Percentiles rank a stretch among this genome's conserved stretches.
phyloP scores from a whole-genome alignment of 1,140 invertebrate genomes.

The Aphelinus atriplicis region DNA sequence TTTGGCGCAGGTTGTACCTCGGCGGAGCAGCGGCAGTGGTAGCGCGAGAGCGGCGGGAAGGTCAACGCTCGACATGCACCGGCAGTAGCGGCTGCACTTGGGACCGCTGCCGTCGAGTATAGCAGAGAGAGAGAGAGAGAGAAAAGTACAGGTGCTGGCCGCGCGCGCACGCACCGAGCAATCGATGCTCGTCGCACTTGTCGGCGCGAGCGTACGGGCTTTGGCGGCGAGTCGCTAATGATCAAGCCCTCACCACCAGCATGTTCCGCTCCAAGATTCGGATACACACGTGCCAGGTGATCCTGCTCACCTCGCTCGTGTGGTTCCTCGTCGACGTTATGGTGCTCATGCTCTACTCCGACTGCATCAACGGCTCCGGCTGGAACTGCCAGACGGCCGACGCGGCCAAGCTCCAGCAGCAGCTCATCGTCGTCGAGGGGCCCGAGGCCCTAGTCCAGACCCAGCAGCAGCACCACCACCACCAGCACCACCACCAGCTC shows the following conservation, averaged over 20 bases:
- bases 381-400: constrained; percentile 67
- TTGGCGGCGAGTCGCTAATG: constrained; percentile 39
- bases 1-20: too few relatives aligned
- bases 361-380: constrained; percentile 80
- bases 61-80: constrained; percentile 24
- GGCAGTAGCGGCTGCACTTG: not conserved
- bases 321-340: constrained; percentile 95
- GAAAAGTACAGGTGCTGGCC: too few relatives aligned
- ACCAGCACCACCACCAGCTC: not conserved
- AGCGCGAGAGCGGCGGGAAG: not conserved
- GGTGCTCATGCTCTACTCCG: constrained; percentile 92
- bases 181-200: too few relatives aligned
- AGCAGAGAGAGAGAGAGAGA: not conserved
- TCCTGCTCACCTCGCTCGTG: constrained; percentile 91
- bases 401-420: constrained; percentile 39
- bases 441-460: constrained; percentile 17
- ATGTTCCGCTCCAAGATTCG: constrained; percentile 88
- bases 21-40: not conserved
- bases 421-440: constrained; percentile 34
- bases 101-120: not conserved
- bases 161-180: too few relatives aligned
- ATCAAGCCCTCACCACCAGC: constrained; percentile 55
- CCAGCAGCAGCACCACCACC: not conserved
- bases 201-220: too few relatives aligned
- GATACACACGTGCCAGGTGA: constrained; percentile 93